Percentiles rank a stretch among this genome's conserved stretches.
Evolutionary conservation across 2,797 vertebrate genomes (phyloP).

Genomic region (Sebastes steindachneri): DNA sequence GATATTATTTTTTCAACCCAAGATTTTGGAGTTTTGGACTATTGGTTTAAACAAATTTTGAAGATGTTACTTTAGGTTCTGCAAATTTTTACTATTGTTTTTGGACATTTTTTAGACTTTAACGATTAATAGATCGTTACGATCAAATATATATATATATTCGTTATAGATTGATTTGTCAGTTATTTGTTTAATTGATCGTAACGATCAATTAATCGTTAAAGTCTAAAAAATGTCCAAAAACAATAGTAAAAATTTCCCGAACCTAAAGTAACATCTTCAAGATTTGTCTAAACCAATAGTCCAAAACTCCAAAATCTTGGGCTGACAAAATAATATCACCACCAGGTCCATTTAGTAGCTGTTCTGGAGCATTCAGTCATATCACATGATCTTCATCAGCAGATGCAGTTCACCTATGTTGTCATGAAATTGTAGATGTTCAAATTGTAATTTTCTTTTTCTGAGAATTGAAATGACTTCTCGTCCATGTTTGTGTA

Average conservation of each 20-base stretch:
- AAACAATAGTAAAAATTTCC: background rate
- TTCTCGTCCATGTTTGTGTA: background rate
- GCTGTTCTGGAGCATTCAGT: background rate
- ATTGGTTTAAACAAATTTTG: too few relatives aligned
- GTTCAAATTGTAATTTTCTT: too few relatives aligned
- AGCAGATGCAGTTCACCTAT: background rate
- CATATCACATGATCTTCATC: background rate
- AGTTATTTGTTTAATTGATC: background rate
- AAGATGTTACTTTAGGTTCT: background rate
- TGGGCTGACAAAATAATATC: too few relatives aligned
- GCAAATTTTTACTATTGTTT: background rate
- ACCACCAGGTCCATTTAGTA: background rate
- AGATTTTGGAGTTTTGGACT: too few relatives aligned
- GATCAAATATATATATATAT: background rate
- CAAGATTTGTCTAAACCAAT: too few relatives aligned
- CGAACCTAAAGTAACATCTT: background rate
- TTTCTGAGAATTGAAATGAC: background rate
- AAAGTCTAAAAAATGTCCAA: background rate
- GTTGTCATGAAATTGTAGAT: background rate
- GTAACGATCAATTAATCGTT: background rate
- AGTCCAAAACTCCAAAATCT: too few relatives aligned
- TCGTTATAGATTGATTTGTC: background rate
- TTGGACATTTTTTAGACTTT: background rate
- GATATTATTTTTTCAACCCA: too few relatives aligned
- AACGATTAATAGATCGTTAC: background rate